Evolutionary conservation across 1,140 invertebrate genomes (phyloP).

Genomic region (Globodera rostochiensis): DNA sequence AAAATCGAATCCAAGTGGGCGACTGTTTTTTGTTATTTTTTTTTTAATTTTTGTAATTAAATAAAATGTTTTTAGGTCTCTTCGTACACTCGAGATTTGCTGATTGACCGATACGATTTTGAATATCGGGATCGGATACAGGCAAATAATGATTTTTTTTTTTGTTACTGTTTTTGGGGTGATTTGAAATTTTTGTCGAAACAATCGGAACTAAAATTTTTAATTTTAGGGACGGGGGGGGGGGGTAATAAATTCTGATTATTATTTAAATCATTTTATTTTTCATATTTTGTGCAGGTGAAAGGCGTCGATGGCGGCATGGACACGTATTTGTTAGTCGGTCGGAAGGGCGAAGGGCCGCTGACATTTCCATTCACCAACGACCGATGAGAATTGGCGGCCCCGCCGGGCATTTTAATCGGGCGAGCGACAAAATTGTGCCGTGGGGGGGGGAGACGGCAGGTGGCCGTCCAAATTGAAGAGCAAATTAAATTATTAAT

Average conservation of each 20-base stretch:
- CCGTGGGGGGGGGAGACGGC: no score
- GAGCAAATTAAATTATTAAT: no score
- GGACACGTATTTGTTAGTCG: conserved; percentile 64
- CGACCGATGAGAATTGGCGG: background rate
- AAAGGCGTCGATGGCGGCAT: conserved; percentile 63
- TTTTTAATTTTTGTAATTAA: conserved; percentile 33
- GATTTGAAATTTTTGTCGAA: background rate
- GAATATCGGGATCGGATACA: conserved; percentile 65
- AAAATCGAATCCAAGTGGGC: conserved; percentile 80
- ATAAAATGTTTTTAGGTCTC: conserved; percentile 74
- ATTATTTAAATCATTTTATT: background rate
- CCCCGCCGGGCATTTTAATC: background rate
- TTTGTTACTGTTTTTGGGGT: no score
- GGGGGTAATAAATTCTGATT: background rate
- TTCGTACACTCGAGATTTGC: conserved; percentile 59
- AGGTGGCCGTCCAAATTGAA: no score
- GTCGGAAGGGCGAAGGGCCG: conserved; percentile 53
- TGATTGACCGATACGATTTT: conserved; percentile 64
- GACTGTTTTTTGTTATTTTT: no score
- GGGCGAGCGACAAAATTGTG: no score
- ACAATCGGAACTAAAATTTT: background rate
- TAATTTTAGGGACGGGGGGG: background rate
- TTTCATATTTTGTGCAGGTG: conserved; percentile 22
- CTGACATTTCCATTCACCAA: conserved; percentile 28
- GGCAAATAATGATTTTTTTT: background rate